Conservation (phyloP, 2,888 invertebrate genomes). For the Stomorhina lunata region DNA sequence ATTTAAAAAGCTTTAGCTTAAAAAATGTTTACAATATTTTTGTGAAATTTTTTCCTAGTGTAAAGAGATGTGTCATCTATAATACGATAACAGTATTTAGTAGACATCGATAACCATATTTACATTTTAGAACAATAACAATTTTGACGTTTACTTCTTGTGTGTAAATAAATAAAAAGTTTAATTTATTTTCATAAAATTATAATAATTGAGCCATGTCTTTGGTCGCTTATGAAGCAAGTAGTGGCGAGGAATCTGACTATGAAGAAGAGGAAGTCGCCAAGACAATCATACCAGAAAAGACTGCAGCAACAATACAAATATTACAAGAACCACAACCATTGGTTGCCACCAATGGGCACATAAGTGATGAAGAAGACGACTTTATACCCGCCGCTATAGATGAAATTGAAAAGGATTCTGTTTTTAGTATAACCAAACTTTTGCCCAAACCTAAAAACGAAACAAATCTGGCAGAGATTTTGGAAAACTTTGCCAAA, state of each 20-base stretch:
- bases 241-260: slow-evolving; percentile 79
- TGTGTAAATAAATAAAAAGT: slow-evolving; percentile 15
- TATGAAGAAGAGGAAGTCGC: slow-evolving; percentile 63
- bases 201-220: slow-evolving; percentile 80
- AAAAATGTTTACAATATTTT: no score
- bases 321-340: background rate
- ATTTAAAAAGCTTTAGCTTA: no score
- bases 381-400: slow-evolving; percentile 67
- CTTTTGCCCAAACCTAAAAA: slow-evolving; percentile 74
- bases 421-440: slow-evolving; percentile 63
- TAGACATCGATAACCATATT: background rate
- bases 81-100: background rate
- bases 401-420: slow-evolving; percentile 64
- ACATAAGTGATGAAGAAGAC: slow-evolving; percentile 77
- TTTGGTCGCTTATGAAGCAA: slow-evolving; percentile 84
- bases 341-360: slow-evolving; percentile 68
- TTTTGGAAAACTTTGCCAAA: slow-evolving; percentile 23
- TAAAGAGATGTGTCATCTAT: background rate
- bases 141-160: background rate
- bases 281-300: slow-evolving; percentile 36
- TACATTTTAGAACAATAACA: background rate
- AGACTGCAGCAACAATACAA: background rate
- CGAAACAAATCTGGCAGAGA: background rate
- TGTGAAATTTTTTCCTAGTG: background rate
- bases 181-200: background rate